phyloP scores from a whole-genome alignment of 2,888 invertebrate genomes.

The Conchocele bisecta region DNA sequence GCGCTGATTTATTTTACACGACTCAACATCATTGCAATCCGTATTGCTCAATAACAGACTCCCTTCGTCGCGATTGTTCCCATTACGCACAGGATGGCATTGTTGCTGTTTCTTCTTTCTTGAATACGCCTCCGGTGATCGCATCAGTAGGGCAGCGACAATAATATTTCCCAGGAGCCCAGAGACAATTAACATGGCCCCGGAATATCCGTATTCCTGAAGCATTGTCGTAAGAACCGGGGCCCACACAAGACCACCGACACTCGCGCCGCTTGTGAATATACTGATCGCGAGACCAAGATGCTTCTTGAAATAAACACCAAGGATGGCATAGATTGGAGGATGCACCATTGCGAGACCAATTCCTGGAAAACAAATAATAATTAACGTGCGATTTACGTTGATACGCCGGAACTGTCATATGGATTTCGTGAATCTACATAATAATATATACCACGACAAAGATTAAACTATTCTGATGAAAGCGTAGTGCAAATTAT shows the following conservation, averaged over 20 bases:
- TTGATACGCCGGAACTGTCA: too few species aligned
- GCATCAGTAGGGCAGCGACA: conserved; percentile 18
- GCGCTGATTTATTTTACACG: too few species aligned
- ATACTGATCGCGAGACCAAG: conserved; percentile 47
- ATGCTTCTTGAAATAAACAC: conserved; percentile 41
- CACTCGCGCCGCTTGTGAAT: conserved; percentile 11
- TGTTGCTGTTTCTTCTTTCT: too few species aligned
- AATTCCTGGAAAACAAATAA: conserved; percentile 41
- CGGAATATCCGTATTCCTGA: conserved; percentile 27
- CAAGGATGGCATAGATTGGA: conserved; percentile 31
- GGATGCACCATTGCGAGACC: conserved; percentile 32
- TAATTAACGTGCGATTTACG: too few species aligned
- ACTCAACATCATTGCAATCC: too few species aligned
- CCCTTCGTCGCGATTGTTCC: too few species aligned
- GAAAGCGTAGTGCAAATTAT: too few species aligned
- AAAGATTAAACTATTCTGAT: too few species aligned
- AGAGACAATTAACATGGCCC: conserved; percentile 28
- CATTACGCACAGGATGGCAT: too few species aligned
- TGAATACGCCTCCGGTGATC: conserved; percentile 25
- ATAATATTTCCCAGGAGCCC: conserved; percentile 17
- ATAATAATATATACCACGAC: too few species aligned
- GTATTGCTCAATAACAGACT: too few species aligned
- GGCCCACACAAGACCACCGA: conserved; percentile 42
- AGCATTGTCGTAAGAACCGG: conserved; percentile 29
- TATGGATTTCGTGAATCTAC: too few species aligned